Evolutionary conservation across 2,797 vertebrate species (phyloP).

Genomic region (Microcaecilia unicolor): DNA sequence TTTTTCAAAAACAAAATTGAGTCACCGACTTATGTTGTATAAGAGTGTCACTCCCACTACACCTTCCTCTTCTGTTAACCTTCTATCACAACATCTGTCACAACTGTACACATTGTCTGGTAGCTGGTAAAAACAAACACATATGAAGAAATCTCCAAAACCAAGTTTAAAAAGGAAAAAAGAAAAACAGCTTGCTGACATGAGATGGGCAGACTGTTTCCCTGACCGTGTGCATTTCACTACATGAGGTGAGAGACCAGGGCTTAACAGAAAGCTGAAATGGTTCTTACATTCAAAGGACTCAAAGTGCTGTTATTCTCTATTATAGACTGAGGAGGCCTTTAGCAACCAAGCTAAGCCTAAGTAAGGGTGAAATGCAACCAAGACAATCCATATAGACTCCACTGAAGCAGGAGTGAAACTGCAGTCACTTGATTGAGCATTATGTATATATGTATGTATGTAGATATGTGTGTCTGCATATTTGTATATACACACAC

Average conservation of each 20-base stretch:
- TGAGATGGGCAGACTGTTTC: slow-evolving; percentile 22
- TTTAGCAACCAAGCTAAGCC: slow-evolving; percentile 42
- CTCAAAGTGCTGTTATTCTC: slow-evolving; percentile 38
- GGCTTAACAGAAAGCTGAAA: slow-evolving; percentile 18
- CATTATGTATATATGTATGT: no score
- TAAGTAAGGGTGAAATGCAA: slow-evolving; percentile 51
- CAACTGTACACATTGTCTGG: slow-evolving; percentile 2
- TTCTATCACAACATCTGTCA: slow-evolving; percentile 25
- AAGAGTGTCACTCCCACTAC: no score
- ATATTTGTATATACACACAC: no score
- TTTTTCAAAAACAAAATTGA: no score
- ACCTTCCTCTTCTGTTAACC: no score
- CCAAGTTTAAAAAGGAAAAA: background rate
- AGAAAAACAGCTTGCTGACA: slow-evolving; percentile 18
- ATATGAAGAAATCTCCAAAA: no score
- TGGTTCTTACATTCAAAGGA: slow-evolving; percentile 33
- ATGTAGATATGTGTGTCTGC: no score
- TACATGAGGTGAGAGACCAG: slow-evolving; percentile 21
- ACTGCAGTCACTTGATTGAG: slow-evolving; percentile 50
- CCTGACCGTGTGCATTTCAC: slow-evolving; percentile 34
- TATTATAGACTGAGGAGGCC: slow-evolving; percentile 36
- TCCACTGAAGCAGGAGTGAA: slow-evolving; percentile 44
- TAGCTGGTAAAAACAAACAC: no score
- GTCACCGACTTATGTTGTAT: no score
- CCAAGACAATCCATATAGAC: slow-evolving; percentile 48